Evolutionary conservation across 1,140 invertebrate genomes (phyloP).

Genomic region (Papilio helenus): DNA sequence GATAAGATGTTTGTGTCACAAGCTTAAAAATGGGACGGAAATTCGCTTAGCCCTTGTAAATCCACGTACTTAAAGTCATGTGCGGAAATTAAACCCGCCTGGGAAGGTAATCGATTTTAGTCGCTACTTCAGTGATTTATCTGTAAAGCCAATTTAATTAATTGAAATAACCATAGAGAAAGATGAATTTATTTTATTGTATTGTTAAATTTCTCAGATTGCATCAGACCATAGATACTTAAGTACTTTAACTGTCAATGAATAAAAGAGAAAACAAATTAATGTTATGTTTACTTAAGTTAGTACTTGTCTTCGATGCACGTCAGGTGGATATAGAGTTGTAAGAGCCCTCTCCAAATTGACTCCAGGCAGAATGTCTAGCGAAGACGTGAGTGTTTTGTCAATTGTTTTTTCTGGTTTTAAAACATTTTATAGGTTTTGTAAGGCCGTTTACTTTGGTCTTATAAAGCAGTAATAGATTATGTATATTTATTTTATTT

Average conservation of each 20-base stretch:
- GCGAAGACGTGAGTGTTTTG: not conserved
- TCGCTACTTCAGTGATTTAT: not conserved
- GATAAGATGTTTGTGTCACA: not conserved
- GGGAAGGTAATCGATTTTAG: not conserved
- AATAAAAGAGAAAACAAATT: not conserved
- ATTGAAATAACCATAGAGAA: not conserved
- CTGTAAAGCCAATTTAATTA: not conserved
- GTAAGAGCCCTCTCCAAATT: not conserved
- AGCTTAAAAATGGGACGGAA: conserved; percentile 4
- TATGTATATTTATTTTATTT: no score
- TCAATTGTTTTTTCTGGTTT: not conserved
- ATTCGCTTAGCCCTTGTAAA: not conserved
- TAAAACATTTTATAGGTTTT: not conserved
- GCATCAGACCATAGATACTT: no score
- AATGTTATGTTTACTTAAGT: not conserved
- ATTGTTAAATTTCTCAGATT: not conserved
- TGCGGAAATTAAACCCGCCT: not conserved
- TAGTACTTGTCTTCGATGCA: not conserved
- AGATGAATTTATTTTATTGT: not conserved
- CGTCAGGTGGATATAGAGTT: not conserved
- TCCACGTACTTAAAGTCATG: conserved; percentile 4
- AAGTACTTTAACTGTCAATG: no score
- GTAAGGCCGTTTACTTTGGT: not conserved
- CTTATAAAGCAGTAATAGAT: no score
- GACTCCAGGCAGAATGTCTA: not conserved